phyloP scores from a whole-genome alignment of 2,797 vertebrate species.

The Anabacerthia variegaticeps region DNA sequence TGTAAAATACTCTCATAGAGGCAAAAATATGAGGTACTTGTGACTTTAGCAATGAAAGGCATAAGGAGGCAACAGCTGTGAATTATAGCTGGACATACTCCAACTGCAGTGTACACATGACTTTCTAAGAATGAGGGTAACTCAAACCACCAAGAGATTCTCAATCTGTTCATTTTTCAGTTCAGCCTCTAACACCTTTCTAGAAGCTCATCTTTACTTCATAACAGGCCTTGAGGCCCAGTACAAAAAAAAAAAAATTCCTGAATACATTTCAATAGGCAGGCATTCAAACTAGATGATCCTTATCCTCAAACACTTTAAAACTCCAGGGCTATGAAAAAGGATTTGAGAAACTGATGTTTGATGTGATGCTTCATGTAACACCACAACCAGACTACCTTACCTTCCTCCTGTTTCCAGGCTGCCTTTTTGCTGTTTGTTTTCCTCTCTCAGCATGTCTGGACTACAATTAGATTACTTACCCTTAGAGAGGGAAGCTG shows the following conservation, averaged over 20 bases:
- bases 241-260: not conserved
- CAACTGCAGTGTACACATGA: not conserved
- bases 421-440: not conserved
- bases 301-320: not conserved
- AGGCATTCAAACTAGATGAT: not conserved
- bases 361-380: not conserved
- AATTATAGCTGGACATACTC: not conserved
- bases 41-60: not conserved
- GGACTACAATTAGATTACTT: not conserved
- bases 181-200: not conserved
- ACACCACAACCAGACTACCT: not conserved
- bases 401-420: not conserved
- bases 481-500: not conserved
- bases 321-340: not conserved
- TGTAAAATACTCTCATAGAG: not conserved
- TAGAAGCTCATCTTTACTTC: not conserved
- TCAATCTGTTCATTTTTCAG: slow-evolving; percentile 53
- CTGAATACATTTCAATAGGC: not conserved
- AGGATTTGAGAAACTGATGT: not conserved
- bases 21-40: not conserved
- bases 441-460: not conserved
- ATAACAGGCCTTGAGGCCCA: not conserved
- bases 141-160: slow-evolving; percentile 36
- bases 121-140: slow-evolving; percentile 49
- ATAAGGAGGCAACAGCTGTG: not conserved